These are phyloP conservation scores for Laspeyria flexula DNA, from an alignment of 2,888 invertebrate genomes.

Conservation along the genomic window DNA sequence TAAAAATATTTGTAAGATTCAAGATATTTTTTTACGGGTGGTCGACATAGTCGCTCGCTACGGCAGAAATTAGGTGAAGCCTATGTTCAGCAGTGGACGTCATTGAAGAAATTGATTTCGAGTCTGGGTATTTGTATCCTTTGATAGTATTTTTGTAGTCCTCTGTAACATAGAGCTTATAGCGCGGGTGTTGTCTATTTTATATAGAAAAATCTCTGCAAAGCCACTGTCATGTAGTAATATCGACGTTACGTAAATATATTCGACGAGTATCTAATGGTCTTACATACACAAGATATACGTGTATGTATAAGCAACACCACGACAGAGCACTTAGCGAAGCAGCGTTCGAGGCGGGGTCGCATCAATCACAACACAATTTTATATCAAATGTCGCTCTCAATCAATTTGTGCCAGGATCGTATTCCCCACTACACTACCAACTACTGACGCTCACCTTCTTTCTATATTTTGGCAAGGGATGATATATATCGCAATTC, in stretches of 20 bases:
- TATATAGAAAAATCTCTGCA: no score
- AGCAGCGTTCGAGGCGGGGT: conserved; percentile 72
- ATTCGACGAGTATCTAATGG: conserved; percentile 52
- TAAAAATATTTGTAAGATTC: no score
- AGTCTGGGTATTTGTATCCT: no score
- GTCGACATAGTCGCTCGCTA: no score
- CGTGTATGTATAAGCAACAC: conserved; percentile 62
- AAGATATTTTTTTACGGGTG: no score
- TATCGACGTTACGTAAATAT: conserved; percentile 11
- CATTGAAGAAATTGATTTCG: no score
- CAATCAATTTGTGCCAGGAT: conserved; percentile 84
- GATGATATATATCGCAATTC: conserved; percentile 36
- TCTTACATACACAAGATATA: conserved; percentile 48
- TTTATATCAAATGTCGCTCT: conserved; percentile 86
- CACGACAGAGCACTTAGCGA: conserved; percentile 83
- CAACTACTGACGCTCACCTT: conserved; percentile 57
- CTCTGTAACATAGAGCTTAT: no score
- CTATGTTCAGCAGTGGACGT: no score
- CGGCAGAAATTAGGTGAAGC: no score
- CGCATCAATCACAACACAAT: conserved; percentile 86
- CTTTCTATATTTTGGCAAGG: conserved; percentile 47
- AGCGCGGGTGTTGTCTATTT: no score
- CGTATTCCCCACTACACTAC: conserved; percentile 74
- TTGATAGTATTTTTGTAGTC: no score
- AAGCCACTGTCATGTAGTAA: no score